phyloP scores from a whole-genome alignment of 2,888 invertebrate genomes.

The Esperia sulphurella region DNA sequence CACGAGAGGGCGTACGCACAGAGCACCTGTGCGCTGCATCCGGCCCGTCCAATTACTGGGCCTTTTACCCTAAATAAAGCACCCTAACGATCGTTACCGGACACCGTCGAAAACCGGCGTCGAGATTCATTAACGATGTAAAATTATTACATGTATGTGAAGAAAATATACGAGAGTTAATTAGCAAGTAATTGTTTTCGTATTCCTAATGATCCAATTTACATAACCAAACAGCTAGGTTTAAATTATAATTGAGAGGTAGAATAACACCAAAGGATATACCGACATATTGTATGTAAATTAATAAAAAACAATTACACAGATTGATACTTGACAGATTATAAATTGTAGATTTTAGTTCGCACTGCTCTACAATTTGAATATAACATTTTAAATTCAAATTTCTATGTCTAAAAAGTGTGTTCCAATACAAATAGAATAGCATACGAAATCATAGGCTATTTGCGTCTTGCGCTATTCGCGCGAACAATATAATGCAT shows the following conservation, averaged over 20 bases:
- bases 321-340: too few species aligned
- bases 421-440: too few species aligned
- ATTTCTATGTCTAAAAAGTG: too few species aligned
- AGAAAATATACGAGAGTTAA: slow-evolving; percentile 5
- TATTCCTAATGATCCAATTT: slow-evolving; percentile 1
- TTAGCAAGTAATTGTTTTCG: not conserved
- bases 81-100: slow-evolving; percentile 52
- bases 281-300: too few species aligned
- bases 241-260: not conserved
- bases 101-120: slow-evolving; percentile 45
- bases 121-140: slow-evolving; percentile 43
- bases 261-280: not conserved
- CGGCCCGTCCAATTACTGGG: slow-evolving; percentile 65
- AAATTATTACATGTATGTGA: slow-evolving; percentile 15
- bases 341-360: too few species aligned
- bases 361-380: too few species aligned
- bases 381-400: too few species aligned
- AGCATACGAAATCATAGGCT: too few species aligned
- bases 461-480: too few species aligned
- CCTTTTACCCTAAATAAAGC: slow-evolving; percentile 62
- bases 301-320: too few species aligned
- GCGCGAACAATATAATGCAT: too few species aligned
- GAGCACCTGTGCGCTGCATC: slow-evolving; percentile 67
- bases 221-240: not conserved
- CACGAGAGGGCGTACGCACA: slow-evolving; percentile 59